Base-by-base conservation (phyloP, 2,888 invertebrate species). In the Polymixis lichenea region DNA sequence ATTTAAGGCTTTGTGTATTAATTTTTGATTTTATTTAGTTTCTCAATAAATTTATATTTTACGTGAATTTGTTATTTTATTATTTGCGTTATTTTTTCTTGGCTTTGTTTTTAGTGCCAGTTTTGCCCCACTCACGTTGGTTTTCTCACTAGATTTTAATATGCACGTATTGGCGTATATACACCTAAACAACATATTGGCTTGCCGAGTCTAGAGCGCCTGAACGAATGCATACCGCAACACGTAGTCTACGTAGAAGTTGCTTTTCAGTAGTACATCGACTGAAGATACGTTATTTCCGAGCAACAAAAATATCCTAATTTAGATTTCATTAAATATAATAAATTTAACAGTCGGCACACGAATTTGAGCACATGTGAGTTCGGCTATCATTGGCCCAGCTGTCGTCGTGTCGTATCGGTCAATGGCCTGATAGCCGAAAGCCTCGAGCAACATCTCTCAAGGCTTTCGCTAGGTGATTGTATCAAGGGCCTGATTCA, bases 11-110 rank as follows among this genome's bases (percentile, higher is more conserved):
- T 89, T 78, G 65, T 91, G 90, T 91, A 91, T 89, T 91, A 86
- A 83, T 91, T 91, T 89, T 89, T 75, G 80, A 87, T 90, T 92
- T 91, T 90, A 90, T 90, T 91, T 89, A 89, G 88, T 91, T 91
- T 84, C 72, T 87, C 84, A 89, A 90, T 91, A 89, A 89, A 86
- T 79, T 78, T 83, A 78, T 86, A 84, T 87, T 87, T 90, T 85
- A 80, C 84, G 72, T 89, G 88, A 84, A 86, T 90, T 89, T 90
- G 80, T 89, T 91, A 77, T 90, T 83, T 84, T 88, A 65, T 84
- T 81, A 72, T 80, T 78, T 83, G 77, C 69, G 22, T 79, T 75
- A 19, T 76, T 72, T 49, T 64, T 89, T 80, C 25, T 81, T 56
- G 22, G 61, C 53, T 73, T 73, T 0, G 2, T 51, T 66, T 61